Evolutionary conservation across 2,113 vertebrate species (phyloP).

Genomic region (Ibidorhyncha struthersii): DNA sequence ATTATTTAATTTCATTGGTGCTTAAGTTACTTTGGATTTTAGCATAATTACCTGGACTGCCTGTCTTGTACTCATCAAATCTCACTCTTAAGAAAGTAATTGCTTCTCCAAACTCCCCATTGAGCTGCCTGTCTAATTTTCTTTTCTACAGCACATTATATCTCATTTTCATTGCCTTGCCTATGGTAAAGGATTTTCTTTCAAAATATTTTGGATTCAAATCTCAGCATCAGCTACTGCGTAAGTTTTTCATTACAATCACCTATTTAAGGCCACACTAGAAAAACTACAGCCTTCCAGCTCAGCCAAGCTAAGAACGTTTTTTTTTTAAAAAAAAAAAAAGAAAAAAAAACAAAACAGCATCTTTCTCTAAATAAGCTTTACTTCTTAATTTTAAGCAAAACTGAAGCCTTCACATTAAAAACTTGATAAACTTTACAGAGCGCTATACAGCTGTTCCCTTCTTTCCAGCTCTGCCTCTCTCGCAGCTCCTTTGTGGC

Average conservation of each 20-base stretch:
- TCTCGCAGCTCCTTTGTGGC: no score
- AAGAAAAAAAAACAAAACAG: no score
- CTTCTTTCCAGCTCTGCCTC: no score
- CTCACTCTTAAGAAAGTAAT: not conserved
- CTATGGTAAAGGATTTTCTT: not conserved
- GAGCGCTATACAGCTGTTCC: no score
- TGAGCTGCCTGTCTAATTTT: not conserved
- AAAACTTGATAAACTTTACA: no score
- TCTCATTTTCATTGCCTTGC: not conserved
- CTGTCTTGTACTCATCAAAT: not conserved
- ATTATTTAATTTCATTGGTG: not conserved
- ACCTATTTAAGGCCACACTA: not conserved
- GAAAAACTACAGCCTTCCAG: not conserved
- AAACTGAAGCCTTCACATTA: no score
- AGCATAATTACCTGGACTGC: not conserved
- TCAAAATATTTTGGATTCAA: not conserved
- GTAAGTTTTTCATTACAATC: not conserved
- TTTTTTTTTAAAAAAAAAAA: no score
- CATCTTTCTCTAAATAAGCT: no score
- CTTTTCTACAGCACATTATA: not conserved
- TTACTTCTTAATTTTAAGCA: no score
- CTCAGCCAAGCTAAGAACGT: not conserved
- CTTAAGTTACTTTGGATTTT: constrained; percentile 24
- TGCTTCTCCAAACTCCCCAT: constrained; percentile 9
- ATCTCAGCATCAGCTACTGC: not conserved